phyloP scores from a whole-genome alignment of 1,140 invertebrate genomes.

The Sesamia nonagrioides region DNA sequence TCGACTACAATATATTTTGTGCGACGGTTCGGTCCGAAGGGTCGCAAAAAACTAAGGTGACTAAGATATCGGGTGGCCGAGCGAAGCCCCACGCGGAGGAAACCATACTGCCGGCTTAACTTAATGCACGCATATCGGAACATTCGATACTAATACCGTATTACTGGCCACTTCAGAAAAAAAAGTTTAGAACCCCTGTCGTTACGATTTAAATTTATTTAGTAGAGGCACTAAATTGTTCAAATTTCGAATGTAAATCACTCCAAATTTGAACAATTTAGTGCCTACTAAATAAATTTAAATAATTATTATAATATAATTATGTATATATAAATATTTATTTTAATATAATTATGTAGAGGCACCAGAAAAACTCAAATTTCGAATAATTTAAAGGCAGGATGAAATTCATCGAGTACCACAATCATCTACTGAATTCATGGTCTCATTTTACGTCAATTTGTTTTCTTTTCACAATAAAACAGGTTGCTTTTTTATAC shows the following conservation, averaged over 20 bases:
- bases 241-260: not conserved
- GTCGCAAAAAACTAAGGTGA: conserved; percentile 56
- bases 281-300: too few relatives aligned
- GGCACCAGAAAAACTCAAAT: too few relatives aligned
- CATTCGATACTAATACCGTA: conserved; percentile 58
- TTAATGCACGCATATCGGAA: conserved; percentile 52
- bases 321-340: too few relatives aligned
- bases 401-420: too few relatives aligned
- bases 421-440: too few relatives aligned
- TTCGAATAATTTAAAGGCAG: too few relatives aligned
- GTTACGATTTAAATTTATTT: not conserved
- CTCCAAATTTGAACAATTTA: too few relatives aligned
- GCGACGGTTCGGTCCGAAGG: not conserved
- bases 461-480: too few relatives aligned
- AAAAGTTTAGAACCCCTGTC: conserved; percentile 14
- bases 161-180: conserved; percentile 26
- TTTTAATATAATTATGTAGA: too few relatives aligned
- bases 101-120: conserved; percentile 79
- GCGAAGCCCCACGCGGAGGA: conserved; percentile 74
- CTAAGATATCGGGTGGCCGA: conserved; percentile 69
- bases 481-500: too few relatives aligned
- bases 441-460: too few relatives aligned
- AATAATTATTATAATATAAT: too few relatives aligned
- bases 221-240: not conserved
- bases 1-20: not conserved